phyloP scores from a whole-genome alignment of 2,888 invertebrate genomes.

The Julus scandinavius region DNA sequence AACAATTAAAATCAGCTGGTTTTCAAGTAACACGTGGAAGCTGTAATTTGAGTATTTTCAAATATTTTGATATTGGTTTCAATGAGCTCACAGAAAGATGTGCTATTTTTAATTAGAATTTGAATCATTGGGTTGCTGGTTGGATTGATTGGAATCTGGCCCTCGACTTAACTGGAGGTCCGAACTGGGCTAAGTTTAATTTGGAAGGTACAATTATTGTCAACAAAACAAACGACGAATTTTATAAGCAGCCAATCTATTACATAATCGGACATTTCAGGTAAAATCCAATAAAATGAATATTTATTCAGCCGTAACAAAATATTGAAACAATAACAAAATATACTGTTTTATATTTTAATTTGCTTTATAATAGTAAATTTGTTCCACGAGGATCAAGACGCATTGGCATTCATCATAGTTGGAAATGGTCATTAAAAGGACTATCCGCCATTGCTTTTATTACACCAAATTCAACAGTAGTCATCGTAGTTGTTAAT shows the following conservation, averaged over 20 bases:
- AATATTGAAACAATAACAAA: neutral
- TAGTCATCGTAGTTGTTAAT: conserved; percentile 52
- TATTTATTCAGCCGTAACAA: neutral
- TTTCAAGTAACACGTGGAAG: neutral
- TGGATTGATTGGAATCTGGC: conserved; percentile 56
- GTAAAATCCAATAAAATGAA: neutral
- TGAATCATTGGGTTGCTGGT: conserved; percentile 54
- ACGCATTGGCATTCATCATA: conserved; percentile 4
- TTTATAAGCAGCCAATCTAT: conserved; percentile 54
- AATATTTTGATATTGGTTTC: neutral
- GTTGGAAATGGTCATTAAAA: conserved; percentile 23
- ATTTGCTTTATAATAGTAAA: conserved; percentile 44
- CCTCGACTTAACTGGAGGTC: conserved; percentile 44
- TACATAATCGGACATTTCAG: conserved; percentile 55
- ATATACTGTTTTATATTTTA: neutral
- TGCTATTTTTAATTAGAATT: conserved; percentile 43
- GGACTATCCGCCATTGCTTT: neutral
- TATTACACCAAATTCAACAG: conserved; percentile 44
- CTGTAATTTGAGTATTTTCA: neutral
- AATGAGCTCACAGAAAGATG: neutral
- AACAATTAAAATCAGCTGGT: no score
- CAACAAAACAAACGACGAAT: conserved; percentile 50
- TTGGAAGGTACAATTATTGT: conserved; percentile 53
- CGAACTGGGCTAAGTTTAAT: conserved; percentile 53
- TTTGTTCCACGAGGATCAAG: conserved; percentile 51